phyloP scores from a whole-genome alignment of 2,888 invertebrate species.

The Parochlus steinenii region DNA sequence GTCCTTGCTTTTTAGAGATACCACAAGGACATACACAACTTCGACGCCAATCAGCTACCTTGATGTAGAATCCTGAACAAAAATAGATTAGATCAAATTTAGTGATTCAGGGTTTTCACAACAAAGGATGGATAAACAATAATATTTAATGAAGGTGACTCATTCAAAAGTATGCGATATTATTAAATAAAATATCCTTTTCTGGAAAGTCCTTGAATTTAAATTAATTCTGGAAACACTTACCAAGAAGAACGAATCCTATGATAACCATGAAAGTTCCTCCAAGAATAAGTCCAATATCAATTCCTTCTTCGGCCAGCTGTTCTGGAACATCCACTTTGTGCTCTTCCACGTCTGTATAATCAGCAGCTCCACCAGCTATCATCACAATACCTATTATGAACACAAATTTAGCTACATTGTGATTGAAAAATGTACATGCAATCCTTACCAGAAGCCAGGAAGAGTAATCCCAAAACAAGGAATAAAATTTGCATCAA shows the following conservation, averaged over 20 bases:
- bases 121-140: no score
- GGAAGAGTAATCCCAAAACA: conserved; percentile 21
- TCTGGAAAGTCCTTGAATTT: background rate
- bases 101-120: background rate
- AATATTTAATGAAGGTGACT: no score
- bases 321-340: conserved; percentile 24
- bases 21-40: conserved; percentile 24
- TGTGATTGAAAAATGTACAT: background rate
- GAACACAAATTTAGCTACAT: conserved; percentile 15
- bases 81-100: no score
- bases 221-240: conserved; percentile 15
- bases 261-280: conserved; percentile 43
- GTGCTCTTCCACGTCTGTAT: conserved; percentile 30
- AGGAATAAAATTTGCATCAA: conserved; percentile 21
- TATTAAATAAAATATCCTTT: no score
- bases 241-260: conserved; percentile 43
- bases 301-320: conserved; percentile 20
- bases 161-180: no score
- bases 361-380: conserved; percentile 44
- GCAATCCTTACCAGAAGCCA: conserved; percentile 21
- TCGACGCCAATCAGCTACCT: conserved; percentile 23
- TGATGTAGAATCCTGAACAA: conserved; percentile 24
- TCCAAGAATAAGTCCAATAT: conserved; percentile 41
- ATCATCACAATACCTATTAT: conserved; percentile 40
- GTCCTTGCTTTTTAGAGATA: conserved; percentile 22